phyloP scores from a whole-genome alignment of 2,888 invertebrate genomes.

The Plusia festucae region DNA sequence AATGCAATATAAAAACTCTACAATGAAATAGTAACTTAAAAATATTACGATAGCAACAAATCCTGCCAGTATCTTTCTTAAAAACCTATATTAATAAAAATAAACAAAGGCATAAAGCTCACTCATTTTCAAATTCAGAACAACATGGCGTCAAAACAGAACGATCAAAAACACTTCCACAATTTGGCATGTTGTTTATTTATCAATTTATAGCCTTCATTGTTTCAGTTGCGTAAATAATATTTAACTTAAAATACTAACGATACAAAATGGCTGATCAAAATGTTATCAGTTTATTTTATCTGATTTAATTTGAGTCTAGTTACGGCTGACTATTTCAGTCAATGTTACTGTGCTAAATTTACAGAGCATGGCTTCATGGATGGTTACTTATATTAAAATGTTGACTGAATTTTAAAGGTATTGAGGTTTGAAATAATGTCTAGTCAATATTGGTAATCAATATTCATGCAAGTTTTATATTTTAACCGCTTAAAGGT shows the following conservation, averaged over 20 bases:
- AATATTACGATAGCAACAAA: neutral
- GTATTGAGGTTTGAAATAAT: neutral
- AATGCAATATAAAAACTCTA: no score
- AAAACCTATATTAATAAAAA: neutral
- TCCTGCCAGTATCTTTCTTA: neutral
- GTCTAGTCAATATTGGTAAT: neutral
- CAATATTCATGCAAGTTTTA: no score
- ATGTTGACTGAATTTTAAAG: neutral
- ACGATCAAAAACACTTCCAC: slow-evolving; percentile 4
- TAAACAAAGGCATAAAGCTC: neutral
- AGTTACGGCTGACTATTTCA: slow-evolving; percentile 17
- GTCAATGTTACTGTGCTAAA: neutral
- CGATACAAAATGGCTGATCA: slow-evolving; percentile 33
- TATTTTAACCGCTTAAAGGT: no score
- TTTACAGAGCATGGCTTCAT: neutral
- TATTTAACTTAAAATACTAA: slow-evolving; percentile 17
- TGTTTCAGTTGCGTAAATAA: slow-evolving; percentile 29
- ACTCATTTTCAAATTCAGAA: neutral
- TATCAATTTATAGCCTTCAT: slow-evolving; percentile 19
- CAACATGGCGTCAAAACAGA: neutral
- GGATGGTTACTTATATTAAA: neutral
- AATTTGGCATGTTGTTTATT: slow-evolving; percentile 19
- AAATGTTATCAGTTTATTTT: slow-evolving; percentile 27
- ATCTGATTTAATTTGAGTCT: slow-evolving; percentile 23
- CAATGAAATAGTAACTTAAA: neutral